Base-by-base conservation (phyloP, 2,888 invertebrate genomes). In the Oscheius onirici region DNA sequence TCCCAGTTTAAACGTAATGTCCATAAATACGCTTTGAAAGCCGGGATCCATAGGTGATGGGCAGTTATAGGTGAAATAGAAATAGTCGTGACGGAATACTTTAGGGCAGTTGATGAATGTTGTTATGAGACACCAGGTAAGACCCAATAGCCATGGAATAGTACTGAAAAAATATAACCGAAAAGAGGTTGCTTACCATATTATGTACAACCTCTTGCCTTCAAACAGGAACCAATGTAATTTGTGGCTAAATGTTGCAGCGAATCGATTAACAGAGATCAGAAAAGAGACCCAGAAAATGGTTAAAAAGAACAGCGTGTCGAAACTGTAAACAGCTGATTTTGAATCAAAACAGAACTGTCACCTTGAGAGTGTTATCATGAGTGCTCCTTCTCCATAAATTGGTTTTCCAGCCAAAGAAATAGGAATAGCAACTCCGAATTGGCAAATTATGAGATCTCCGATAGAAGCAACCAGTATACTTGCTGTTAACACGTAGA, bases 161-260 rank as follows among this genome's bases (percentile, higher is more conserved):
- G 26, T 11, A 26, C 68, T 68, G 26, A 46, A 55, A n/a, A 63
- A 63, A 11, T 22, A 11, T 2, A 24, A 65, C 3, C 26, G 13
- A 52, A 2, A 51, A 6, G 34, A 28, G n/a, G 28, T 5, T 54
- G 55, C 20, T 26, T 58, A 68, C 68, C 68, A 55, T 13, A 55
- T 26, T 15, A 68, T 15, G 44, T 68, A 46, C 10, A 68, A n/a
- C 17, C 68, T 22, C 24, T 46, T 49, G 10, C 49, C 68, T 58
- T 68, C 68, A 26, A 68, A 68, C 6, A 68, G 13, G 15, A 68
- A 10, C 68, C 68, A 68, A 44, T 68, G 68, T 24, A 68, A n/a
- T 54, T 46, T 68, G 13, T 49, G 17, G 41, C 57, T 57, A 17
- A 68, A 68, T 26, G 49, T 46, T 22, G 68, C 17, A 44, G 49